Percentiles rank a stretch among this genome's conserved stretches.
Conservation (phyloP, 2,888 invertebrate species). For the Lepidochitona cinerea region DNA sequence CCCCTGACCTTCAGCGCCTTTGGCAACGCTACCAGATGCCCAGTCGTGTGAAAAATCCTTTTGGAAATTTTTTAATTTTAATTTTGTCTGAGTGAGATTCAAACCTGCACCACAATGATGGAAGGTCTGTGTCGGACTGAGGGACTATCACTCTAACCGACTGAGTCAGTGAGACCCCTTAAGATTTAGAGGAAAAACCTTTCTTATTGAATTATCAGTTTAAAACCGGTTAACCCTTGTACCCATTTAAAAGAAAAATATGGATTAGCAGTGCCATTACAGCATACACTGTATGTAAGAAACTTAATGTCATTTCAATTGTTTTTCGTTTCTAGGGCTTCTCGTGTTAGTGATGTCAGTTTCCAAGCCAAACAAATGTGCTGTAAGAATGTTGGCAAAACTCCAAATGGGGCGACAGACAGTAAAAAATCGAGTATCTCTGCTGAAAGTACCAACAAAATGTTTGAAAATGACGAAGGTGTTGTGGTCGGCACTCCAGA, state of each 20-base stretch:
- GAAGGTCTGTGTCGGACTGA: too few relatives aligned
- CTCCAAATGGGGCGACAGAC: neutral
- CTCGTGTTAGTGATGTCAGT: neutral
- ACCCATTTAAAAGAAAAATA: neutral
- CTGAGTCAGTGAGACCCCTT: neutral
- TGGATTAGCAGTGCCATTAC: neutral
- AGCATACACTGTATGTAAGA: neutral
- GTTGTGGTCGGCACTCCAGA: neutral
- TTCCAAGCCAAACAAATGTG: neutral
- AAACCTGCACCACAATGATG: too few relatives aligned
- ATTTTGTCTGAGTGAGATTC: too few relatives aligned
- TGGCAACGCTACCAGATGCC: too few relatives aligned
- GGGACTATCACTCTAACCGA: neutral
- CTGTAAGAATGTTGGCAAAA: neutral
- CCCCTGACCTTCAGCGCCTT: too few relatives aligned
- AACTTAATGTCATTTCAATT: neutral
- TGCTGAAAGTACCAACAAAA: neutral
- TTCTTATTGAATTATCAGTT: neutral
- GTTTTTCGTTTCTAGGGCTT: neutral
- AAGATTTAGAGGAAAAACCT: neutral
- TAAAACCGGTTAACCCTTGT: neutral
- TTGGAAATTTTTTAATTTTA: too few relatives aligned
- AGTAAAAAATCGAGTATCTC: neutral
- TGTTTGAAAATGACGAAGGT: neutral
- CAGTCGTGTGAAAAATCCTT: too few relatives aligned